Base-by-base conservation (phyloP, 2,888 invertebrate species). In the Anthrax anthrax region DNA sequence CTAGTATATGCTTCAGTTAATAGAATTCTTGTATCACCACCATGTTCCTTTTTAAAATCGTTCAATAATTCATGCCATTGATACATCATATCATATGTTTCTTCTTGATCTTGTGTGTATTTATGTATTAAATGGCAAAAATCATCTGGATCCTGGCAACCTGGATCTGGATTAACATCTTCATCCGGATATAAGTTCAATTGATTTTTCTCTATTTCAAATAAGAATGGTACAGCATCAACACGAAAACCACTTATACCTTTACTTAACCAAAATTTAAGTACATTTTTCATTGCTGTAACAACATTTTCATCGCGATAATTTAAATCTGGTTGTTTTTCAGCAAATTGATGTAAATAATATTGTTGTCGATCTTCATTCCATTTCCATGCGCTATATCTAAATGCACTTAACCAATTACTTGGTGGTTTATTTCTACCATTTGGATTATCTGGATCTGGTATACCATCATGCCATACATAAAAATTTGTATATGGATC, bases 241-340 rank as follows among this genome's bases (percentile, higher is more conserved):
- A 86, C 67, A 42, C 85, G 75, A 61, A 87, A 84, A 0, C 88
- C 88, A 53, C 83, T 82, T 0, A 90, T 77, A 4, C 90, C 90
- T 56, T 77, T 77, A 34, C 78, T 72, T 29, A 88, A 61, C 87
- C 88, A 89, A 61, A 79, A 88, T 52, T 70, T 72, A 17, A 91
- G 60, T 1, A 67, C 61, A 54, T 78, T 77, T 37, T 71, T 69
- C 70, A 77, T 73, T 52, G 72, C 72, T 2, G 59, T 57, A 5
- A 65, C 63, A 4, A 84, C 60, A 1, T 51, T 54, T 0, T 68
- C 60, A 58, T 72, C 74, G 0, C 74, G 70, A 55, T 73, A 78
- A 59, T 83, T 81, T 1, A 83, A 64, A 58, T 83, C 81, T 0
- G 81, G 77, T 54, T 81, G 79, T 17, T 72, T 68, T 0, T 58